Conservation (phyloP, 2,888 invertebrate species). For the Leptothorax acervorum region DNA sequence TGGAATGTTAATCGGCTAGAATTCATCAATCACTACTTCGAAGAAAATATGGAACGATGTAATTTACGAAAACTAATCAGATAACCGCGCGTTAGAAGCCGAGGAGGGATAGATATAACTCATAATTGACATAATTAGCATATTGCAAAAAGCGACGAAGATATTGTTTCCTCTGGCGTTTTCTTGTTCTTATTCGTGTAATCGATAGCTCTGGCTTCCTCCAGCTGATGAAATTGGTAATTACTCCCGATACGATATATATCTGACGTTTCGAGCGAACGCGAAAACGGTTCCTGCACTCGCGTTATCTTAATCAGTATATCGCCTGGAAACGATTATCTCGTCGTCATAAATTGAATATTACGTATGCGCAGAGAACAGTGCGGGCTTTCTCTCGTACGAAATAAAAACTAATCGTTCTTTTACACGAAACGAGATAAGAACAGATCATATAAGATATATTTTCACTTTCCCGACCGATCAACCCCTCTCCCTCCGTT, state of each 20-base stretch:
- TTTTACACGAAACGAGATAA: neutral
- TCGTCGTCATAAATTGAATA: constrained; percentile 41
- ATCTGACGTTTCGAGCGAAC: constrained; percentile 18
- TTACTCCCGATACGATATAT: constrained; percentile 13
- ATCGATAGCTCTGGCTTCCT: constrained; percentile 35
- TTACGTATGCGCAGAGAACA: neutral
- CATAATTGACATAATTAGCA: constrained; percentile 70
- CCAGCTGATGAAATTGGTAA: constrained; percentile 23
- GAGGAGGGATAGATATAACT: constrained; percentile 70
- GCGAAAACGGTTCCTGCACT: constrained; percentile 33
- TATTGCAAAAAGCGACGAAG: constrained; percentile 62
- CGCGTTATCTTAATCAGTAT: constrained; percentile 43
- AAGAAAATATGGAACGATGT: constrained; percentile 76
- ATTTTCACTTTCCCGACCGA: constrained; percentile 13
- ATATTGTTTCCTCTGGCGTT: constrained; percentile 52
- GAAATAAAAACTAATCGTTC: constrained; percentile 7
- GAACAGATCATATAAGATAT: neutral
- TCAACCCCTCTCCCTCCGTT: neutral
- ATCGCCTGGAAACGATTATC: constrained; percentile 30
- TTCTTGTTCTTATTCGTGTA: constrained; percentile 13
- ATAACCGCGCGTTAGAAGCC: constrained; percentile 68
- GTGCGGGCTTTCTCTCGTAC: neutral
- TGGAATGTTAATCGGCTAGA: constrained; percentile 76
- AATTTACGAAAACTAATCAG: constrained; percentile 78
- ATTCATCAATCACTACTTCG: constrained; percentile 74